Conservation (phyloP, 2,888 invertebrate genomes). For the Erpobdella octoculata region DNA sequence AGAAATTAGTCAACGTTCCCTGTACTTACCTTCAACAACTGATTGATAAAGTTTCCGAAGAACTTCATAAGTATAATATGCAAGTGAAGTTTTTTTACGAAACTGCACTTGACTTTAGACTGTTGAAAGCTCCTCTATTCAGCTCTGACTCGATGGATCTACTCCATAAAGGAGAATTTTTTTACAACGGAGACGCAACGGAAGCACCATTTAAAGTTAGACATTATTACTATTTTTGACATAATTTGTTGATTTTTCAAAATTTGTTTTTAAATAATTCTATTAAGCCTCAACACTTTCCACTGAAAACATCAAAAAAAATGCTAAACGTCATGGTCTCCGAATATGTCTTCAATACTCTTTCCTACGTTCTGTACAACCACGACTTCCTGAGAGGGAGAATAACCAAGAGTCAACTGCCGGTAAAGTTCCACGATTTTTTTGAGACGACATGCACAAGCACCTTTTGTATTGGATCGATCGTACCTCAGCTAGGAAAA, state of each 20-base stretch:
- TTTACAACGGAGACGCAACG: neutral
- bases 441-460: conserved; percentile 9
- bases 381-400: neutral
- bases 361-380: neutral
- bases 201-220: neutral
- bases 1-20: neutral
- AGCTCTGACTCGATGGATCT: neutral
- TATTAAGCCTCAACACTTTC: neutral
- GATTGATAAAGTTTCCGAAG: neutral
- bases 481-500: neutral
- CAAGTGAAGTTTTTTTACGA: neutral
- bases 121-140: neutral
- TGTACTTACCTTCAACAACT: neutral
- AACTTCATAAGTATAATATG: neutral
- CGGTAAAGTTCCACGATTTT: neutral
- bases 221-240: too few relatives aligned
- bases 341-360: neutral
- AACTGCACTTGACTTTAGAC: neutral
- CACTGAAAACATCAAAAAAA: neutral
- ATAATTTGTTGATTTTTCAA: too few relatives aligned
- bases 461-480: neutral
- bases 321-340: neutral
- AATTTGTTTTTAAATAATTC: too few relatives aligned
- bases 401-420: conserved; percentile 10
- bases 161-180: neutral